A percentile compares a stretch with the other conserved stretches of the same genome.
phyloP scores from a whole-genome alignment of 2,113 vertebrate genomes.

The Oryzias javanicus region DNA sequence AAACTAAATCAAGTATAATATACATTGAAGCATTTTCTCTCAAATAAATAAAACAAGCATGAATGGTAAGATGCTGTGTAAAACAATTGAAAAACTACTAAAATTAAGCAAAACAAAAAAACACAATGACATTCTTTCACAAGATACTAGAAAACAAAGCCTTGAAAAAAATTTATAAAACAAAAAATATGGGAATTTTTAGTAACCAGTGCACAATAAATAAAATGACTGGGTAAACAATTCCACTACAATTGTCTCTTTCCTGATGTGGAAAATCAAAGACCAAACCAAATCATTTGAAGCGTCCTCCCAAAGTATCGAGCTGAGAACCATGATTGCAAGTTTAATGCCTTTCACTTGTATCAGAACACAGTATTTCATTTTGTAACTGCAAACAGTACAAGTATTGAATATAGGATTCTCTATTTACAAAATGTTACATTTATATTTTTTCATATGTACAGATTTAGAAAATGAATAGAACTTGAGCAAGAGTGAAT shows the following conservation, averaged over 20 bases:
- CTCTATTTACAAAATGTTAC: conserved; percentile 74
- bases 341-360: conserved; percentile 34
- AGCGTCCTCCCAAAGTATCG: conserved; percentile 39
- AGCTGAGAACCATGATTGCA: conserved; percentile 56
- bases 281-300: conserved; percentile 19
- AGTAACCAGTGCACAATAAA: no score
- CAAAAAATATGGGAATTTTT: no score
- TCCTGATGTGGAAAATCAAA: neutral
- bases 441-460: conserved; percentile 63
- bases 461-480: conserved; percentile 53
- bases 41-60: conserved; percentile 10
- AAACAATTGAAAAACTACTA: conserved; percentile 8
- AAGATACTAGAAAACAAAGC: no score
- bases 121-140: conserved; percentile 19
- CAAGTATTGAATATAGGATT: conserved; percentile 69
- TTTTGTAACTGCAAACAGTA: conserved; percentile 67
- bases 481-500: conserved; percentile 66
- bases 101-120: conserved; percentile 1
- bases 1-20: neutral
- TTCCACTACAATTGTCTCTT: no score
- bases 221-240: no score
- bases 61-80: conserved; percentile 9
- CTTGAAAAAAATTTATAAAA: no score
- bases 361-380: conserved; percentile 55
- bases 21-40: neutral